phyloP scores from a whole-genome alignment of 2,888 invertebrate genomes.

The Iselma pallidipennis region DNA sequence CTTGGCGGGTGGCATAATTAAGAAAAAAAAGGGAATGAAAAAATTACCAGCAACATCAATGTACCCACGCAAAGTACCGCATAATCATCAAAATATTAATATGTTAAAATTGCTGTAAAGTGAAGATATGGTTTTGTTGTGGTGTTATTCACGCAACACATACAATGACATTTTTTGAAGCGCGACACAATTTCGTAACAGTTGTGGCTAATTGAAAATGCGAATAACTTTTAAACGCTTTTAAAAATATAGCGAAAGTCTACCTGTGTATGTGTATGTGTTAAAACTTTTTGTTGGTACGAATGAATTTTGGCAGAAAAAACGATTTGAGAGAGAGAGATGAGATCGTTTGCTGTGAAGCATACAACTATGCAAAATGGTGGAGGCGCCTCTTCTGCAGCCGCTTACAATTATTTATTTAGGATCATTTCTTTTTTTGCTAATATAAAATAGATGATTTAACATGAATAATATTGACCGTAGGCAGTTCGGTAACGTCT shows the following conservation, averaged over 20 bases:
- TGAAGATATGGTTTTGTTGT: neutral
- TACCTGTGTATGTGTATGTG: neutral
- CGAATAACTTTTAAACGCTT: slow-evolving; percentile 16
- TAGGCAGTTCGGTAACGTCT: neutral
- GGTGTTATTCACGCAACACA: slow-evolving; percentile 15
- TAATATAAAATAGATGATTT: neutral
- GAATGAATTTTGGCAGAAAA: neutral
- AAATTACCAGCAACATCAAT: neutral
- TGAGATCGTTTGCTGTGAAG: neutral
- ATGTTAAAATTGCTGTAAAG: neutral
- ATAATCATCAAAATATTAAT: too few species aligned
- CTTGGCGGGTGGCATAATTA: slow-evolving; percentile 13
- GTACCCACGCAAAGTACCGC: slow-evolving; percentile 10
- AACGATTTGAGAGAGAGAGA: neutral
- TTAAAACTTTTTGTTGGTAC: neutral
- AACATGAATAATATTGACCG: neutral
- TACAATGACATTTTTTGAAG: slow-evolving; percentile 24
- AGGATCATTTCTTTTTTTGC: neutral
- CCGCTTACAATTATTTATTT: neutral
- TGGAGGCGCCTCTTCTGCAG: neutral
- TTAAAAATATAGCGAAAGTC: slow-evolving; percentile 23
- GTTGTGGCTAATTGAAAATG: slow-evolving; percentile 25
- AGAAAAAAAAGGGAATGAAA: neutral
- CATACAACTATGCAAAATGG: neutral
- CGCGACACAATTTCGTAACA: slow-evolving; percentile 28